Percentiles rank a stretch among this genome's conserved stretches.
These are phyloP conservation scores for Bubo scandiacus DNA, from an alignment of 2,113 vertebrate species.

Conservation along the genomic window DNA sequence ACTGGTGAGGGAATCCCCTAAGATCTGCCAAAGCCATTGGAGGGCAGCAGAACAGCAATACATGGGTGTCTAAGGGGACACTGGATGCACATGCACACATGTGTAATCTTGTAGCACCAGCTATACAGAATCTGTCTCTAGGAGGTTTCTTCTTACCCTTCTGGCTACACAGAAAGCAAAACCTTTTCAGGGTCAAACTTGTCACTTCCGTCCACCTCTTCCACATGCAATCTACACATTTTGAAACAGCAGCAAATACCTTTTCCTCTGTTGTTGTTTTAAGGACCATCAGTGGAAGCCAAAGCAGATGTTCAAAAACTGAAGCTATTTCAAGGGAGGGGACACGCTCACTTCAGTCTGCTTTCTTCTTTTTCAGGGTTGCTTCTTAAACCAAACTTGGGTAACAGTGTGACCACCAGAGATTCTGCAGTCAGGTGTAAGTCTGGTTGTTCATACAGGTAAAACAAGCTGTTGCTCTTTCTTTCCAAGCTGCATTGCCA, in stretches of 20 bases:
- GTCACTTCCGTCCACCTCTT: not conserved
- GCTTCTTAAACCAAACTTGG: not conserved
- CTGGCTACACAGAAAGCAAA: not conserved
- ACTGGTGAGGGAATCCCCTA: not conserved
- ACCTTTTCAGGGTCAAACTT: not conserved
- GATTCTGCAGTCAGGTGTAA: not conserved
- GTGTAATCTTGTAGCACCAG: not conserved
- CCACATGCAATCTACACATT: not conserved
- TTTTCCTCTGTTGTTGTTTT: not conserved
- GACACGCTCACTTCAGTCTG: not conserved
- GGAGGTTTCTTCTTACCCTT: not conserved
- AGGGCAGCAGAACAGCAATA: not conserved
- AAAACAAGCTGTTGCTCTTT: not conserved
- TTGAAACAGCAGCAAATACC: not conserved
- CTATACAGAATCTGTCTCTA: not conserved
- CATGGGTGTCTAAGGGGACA: not conserved
- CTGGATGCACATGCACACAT: accelerated
- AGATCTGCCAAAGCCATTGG: not conserved
- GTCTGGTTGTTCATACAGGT: not conserved
- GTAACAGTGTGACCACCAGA: accelerated
- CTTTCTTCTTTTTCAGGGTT: not conserved
- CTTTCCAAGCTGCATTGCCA: not conserved
- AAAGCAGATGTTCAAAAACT: not conserved
- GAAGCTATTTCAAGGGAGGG: not conserved
- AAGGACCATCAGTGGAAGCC: not conserved